Evolutionary conservation across 2,113 vertebrate genomes (phyloP).

Genomic region (Xyliphius kryptos): DNA sequence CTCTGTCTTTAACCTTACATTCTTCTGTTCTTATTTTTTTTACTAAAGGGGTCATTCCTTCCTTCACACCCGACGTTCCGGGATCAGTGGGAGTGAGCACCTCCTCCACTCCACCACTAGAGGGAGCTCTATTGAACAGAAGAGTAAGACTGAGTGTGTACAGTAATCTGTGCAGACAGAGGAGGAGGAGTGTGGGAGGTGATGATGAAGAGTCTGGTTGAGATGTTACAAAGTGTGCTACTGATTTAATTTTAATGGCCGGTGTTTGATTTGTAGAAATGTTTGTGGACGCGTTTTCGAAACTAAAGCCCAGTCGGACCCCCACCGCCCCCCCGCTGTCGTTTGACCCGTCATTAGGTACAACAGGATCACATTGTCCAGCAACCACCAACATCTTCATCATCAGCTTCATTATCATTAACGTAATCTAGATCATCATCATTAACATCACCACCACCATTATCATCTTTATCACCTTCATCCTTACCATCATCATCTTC

Average conservation of each 20-base stretch:
- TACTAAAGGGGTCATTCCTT: constrained; percentile 39
- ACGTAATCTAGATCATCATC: no score
- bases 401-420: no score
- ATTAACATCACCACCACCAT: no score
- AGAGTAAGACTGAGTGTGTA: constrained; percentile 39
- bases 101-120: constrained; percentile 23
- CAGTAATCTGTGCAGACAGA: constrained; percentile 39
- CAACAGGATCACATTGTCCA: neutral
- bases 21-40: no score
- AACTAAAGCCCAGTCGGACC: constrained; percentile 42
- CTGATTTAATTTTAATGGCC: no score
- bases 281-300: constrained; percentile 47
- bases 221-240: no score
- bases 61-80: constrained; percentile 16
- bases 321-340: constrained; percentile 20
- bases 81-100: neutral
- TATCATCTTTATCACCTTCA: no score
- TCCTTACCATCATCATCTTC: no score
- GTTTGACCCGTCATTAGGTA: constrained; percentile 21
- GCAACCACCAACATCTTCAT: no score
- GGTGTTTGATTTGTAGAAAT: constrained; percentile 42
- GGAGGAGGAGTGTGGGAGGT: constrained; percentile 49
- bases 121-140: constrained; percentile 31
- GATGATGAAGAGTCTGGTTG: no score
- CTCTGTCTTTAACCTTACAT: no score